Base-by-base conservation (phyloP, 2,113 vertebrate genomes). In the Acanthochromis polyacanthus region DNA sequence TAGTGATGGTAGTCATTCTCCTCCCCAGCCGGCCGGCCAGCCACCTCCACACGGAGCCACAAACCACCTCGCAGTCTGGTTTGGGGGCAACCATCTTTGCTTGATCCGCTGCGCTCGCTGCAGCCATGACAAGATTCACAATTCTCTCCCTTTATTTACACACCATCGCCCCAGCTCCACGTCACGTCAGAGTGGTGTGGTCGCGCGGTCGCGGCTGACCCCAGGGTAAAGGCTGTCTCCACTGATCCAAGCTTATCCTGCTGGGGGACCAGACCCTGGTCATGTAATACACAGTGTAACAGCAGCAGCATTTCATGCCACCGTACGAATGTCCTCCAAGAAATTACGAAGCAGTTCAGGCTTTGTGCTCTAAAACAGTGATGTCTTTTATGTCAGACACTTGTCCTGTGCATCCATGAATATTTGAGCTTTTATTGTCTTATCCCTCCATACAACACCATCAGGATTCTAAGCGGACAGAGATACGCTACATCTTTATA, bases 81-180 rank as follows among this genome's bases (percentile, higher is more conserved):
- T 97, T 95, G 95, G 88, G 93, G 95, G 95, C 95, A 94, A 95
- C 96, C 95, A 94, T 97, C 96, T 96, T 95, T 96, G 95, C 96
- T 96, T 95, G 95, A 97, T 94, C 95, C 96, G 95, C 75, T 96
- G 94, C 91, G 92, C 55, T 95, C 91, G 80, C 91, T 66, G 89
- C 87, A 92, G 94, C 95, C 95, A 95, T 91, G 96, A 95, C 96
- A 91, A 95, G 95, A 96, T 95, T 95, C 95, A 94, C 95, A 95
- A 96, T 96, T 95, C 94, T 86, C 95, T 94, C 90, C 91, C 93
- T 96, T 97, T 97, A 95, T 98, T 98, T 97, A 97, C 97, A 97
- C 96, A 78, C 96, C 97, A 96, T 97, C 97, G 86, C 96, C 95
- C 96, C 95, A 94, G 94, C 92, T 97, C 94, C 94, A 93, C 95